Conservation (phyloP, 2,888 invertebrate genomes). For the Ptychoptera albimana region DNA sequence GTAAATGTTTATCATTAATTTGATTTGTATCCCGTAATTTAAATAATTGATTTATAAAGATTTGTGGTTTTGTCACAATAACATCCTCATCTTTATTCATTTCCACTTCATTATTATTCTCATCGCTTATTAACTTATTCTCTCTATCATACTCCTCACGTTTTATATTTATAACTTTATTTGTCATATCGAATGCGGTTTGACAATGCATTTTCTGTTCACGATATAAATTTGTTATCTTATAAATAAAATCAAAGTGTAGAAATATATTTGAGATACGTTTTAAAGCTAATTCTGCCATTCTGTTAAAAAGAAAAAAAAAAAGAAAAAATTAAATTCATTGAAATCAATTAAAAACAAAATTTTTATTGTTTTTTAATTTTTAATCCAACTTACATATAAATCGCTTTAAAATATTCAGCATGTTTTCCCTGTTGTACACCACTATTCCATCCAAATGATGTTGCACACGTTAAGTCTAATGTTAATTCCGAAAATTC, state of each 20-base stretch:
- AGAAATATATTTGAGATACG: background rate
- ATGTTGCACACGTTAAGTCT: background rate
- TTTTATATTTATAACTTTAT: background rate
- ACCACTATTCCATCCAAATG: background rate
- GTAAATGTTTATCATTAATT: background rate
- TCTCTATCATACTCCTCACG: background rate
- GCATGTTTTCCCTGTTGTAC: background rate
- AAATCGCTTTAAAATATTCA: background rate
- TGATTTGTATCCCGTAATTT: background rate
- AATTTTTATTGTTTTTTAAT: too few species aligned
- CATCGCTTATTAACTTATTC: background rate
- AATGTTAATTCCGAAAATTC: background rate
- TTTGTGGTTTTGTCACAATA: background rate
- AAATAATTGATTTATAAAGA: conserved; percentile 1
- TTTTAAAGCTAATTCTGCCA: background rate
- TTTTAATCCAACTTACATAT: background rate
- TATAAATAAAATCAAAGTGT: conserved; percentile 1
- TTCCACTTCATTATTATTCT: background rate
- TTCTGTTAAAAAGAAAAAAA: background rate
- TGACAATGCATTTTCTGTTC: background rate
- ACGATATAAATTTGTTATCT: background rate
- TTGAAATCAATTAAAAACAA: too few species aligned
- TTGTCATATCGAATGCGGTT: background rate
- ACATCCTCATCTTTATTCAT: background rate
- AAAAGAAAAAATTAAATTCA: too few species aligned